These are phyloP conservation scores for Pseudococcus jackbeardsleyi DNA, from an alignment of 2,888 invertebrate genomes.

Conservation along the genomic window DNA sequence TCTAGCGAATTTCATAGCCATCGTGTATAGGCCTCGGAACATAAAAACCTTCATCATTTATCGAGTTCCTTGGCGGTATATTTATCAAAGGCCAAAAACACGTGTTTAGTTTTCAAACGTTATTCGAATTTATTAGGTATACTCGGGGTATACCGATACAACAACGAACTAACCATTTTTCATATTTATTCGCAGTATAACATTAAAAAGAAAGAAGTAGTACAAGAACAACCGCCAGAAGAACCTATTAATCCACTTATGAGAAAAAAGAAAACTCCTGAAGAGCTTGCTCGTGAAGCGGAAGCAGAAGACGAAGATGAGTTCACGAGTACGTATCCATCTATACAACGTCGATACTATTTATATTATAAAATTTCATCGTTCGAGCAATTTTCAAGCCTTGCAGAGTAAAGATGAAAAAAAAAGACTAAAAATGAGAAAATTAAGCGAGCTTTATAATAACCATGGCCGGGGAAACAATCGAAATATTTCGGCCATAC, in stretches of 20 bases:
- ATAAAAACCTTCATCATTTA: not conserved
- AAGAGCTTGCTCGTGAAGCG: slow-evolving; percentile 96
- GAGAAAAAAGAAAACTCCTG: slow-evolving; percentile 99
- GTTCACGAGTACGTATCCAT: slow-evolving; percentile 84
- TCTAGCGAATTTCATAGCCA: not conserved
- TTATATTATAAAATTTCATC: not conserved
- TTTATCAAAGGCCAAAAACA: not conserved
- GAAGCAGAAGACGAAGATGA: slow-evolving; percentile 96
- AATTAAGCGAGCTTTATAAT: not conserved
- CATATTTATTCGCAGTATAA: slow-evolving; percentile 84
- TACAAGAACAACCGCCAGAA: slow-evolving; percentile 84
- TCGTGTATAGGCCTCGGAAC: not conserved
- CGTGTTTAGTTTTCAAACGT: not conserved
- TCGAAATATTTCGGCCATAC: not conserved
- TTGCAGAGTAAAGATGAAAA: not conserved
- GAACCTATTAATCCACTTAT: slow-evolving; percentile 94
- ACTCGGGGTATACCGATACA: not conserved
- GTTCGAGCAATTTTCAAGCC: not conserved
- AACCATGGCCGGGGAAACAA: not conserved
- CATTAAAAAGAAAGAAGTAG: slow-evolving; percentile 97
- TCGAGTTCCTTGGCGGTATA: not conserved
- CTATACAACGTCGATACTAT: not conserved
- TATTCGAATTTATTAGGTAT: not conserved
- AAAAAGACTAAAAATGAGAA: not conserved
- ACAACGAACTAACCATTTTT: slow-evolving; percentile 16